Base-by-base conservation (phyloP, 1,140 invertebrate genomes). In the Mactra quadrangularis region DNA sequence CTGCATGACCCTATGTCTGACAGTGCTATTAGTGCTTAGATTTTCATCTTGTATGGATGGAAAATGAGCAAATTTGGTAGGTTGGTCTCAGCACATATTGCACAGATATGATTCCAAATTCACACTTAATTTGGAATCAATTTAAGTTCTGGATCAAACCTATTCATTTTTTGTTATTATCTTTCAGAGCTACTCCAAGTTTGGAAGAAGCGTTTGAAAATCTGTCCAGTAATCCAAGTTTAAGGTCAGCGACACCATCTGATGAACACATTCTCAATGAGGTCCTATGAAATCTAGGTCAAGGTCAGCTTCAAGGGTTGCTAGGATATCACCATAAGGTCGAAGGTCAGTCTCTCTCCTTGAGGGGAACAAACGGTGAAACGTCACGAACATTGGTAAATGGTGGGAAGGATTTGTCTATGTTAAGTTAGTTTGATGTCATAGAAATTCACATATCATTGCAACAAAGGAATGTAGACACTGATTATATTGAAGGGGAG, bases 171-270 rank as follows among this genome's bases (percentile, higher is more conserved):
- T n/a, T n/a, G n/a, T 38, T 27, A 47, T 19, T 3, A 19, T 55
- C 9, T 70, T 83, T 27, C 59, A 85, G 83, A 11, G 66, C 76
- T 3, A 78, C 78, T 25, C 50, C 74, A n/a, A 76, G 81, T 33
- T 66, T 85, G 11, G 83, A 85, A 33, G 72, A 85, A 25, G 84
- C 84, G 11, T 38, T 85, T 7, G 83, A 85, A 33, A 50, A 55
- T 25, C 27, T 84, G 52, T 72, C 83, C 13, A 79, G 76, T 60
- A 78, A 68, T 68, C 75, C 64, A 27, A 84, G 76, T 35, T 79
- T 76, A 29, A 27, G 75, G n/a, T 84, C 83, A 45, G 52, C 70
- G 15, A 84, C 83, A 17, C 76, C 83, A 11, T 82, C 78, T 19
- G 78, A 74, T 7, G 78, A 82, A 38, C 72, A 72, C 38, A 47